Evolutionary conservation across 2,888 invertebrate genomes (phyloP), one percentile per base, ranked within the genome.

Genomic region (Rotaria magnacalcarata): DNA sequence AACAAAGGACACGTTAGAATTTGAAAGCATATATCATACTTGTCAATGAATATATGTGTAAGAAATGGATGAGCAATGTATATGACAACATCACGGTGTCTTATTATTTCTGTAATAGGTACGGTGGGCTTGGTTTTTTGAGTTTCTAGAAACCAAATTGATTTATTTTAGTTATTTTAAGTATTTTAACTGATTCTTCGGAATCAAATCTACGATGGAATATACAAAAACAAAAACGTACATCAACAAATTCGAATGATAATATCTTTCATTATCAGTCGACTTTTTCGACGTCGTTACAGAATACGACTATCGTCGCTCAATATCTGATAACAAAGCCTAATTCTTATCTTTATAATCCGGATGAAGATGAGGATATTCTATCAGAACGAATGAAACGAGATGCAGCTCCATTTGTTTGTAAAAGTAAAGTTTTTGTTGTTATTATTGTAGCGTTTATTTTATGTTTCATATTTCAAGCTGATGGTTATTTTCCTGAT

Each of bases 401-500:
- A 80, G 80, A 67, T 34, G 4, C 34, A 34, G 5, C 67, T 41
- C 67, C 80, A 14, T 80, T 80, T n/a, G 47, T 47, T 47, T 80
- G 80, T 47, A 80, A 80, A 80, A 47, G 80, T 80, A 47, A 43
- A 47, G 50, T 8, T 50, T n/a, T 47, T 47, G 0, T 41, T 16
- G 21, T 43, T 8, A 7, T n/a, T 58, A 0, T 4, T 58, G 4
- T 3, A 58, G 7, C 24, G 7, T 0, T 5, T n/a, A 7, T 24
- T 24, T 58, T 14, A 7, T 58, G 2, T 27, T 60, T 14, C 7
- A 24, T 60, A 16, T 16, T 16, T 34, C 1, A 7, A 80, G 80
- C n/a, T 7, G 87, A 87, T 21, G 87, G 87, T n/a, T 87, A 87
- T 60, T 87, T 56, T 87, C 87, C 87, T 3, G 87, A 87, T 85